Conservation (phyloP, 2,113 vertebrate species). For the Regulus satrapa region DNA sequence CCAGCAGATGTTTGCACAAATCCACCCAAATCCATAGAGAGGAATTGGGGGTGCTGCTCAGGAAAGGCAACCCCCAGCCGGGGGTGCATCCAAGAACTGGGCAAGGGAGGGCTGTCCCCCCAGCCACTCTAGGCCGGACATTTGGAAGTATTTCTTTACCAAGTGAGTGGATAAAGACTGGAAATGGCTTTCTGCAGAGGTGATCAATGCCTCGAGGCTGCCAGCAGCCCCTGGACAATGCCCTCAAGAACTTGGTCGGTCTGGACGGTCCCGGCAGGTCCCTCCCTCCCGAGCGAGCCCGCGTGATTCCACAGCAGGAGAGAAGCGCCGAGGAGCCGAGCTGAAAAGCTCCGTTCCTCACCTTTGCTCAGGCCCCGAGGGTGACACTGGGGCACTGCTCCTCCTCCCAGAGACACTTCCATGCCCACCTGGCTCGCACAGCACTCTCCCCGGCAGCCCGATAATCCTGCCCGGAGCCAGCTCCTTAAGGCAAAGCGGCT, state of each 20-base stretch:
- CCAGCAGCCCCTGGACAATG: not conserved
- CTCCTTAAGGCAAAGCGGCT: not conserved
- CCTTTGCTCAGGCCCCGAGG: not conserved
- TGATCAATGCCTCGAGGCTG: not conserved
- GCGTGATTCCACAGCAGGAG: fast-evolving
- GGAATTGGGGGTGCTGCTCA: not conserved
- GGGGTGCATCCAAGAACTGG: fast-evolving
- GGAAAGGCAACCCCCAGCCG: not conserved
- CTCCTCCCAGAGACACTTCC: not conserved
- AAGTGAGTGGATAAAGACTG: no score
- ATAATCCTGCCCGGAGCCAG: not conserved
- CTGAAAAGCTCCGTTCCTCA: fast-evolving
- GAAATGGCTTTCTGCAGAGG: not conserved
- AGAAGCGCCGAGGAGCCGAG: fast-evolving
- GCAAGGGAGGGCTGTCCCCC: no score
- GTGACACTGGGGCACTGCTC: not conserved
- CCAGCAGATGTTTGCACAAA: not conserved
- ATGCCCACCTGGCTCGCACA: not conserved
- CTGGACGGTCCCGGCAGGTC: not conserved
- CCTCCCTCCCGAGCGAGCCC: fast-evolving
- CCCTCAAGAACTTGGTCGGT: no score
- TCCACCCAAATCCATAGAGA: not conserved
- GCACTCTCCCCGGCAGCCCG: not conserved
- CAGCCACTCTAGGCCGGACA: not conserved
- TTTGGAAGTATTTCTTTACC: not conserved